phyloP scores from a whole-genome alignment of 2,888 invertebrate genomes.

The Deilephila elpenor region DNA sequence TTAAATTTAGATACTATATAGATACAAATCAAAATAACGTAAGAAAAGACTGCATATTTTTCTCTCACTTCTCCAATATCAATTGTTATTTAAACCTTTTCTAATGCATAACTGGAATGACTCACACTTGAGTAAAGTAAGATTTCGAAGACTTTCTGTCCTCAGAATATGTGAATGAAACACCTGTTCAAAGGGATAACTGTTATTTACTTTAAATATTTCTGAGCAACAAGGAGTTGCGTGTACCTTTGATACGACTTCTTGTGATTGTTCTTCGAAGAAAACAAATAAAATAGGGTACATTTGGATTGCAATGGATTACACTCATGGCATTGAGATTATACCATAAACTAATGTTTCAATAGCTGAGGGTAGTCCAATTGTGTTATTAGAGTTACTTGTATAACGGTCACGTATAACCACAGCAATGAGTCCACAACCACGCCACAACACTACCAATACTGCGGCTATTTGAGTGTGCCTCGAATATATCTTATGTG shows the following conservation, averaged over 20 bases:
- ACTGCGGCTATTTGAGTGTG: background rate
- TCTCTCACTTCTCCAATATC: background rate
- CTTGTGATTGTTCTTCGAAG: no score
- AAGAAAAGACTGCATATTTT: background rate
- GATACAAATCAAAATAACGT: no score
- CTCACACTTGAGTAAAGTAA: background rate
- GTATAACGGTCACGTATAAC: constrained; percentile 1
- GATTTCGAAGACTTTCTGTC: background rate
- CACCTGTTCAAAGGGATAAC: background rate
- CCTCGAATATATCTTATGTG: background rate
- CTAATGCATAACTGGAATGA: background rate
- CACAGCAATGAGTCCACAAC: background rate
- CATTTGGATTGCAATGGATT: no score
- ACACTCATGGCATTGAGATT: no score
- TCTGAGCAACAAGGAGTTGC: background rate
- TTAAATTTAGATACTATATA: no score
- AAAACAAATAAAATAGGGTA: no score
- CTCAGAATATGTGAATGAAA: background rate
- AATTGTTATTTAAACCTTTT: background rate
- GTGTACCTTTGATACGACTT: background rate
- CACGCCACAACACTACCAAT: background rate
- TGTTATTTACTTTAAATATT: constrained; percentile 2
- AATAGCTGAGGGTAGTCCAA: background rate
- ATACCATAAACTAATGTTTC: background rate
- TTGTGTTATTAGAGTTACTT: constrained; percentile 8